A percentile compares a stretch with the other conserved stretches of the same genome.
phyloP scores from a whole-genome alignment of 2,797 vertebrate species.

The Acropternis orthonyx region DNA sequence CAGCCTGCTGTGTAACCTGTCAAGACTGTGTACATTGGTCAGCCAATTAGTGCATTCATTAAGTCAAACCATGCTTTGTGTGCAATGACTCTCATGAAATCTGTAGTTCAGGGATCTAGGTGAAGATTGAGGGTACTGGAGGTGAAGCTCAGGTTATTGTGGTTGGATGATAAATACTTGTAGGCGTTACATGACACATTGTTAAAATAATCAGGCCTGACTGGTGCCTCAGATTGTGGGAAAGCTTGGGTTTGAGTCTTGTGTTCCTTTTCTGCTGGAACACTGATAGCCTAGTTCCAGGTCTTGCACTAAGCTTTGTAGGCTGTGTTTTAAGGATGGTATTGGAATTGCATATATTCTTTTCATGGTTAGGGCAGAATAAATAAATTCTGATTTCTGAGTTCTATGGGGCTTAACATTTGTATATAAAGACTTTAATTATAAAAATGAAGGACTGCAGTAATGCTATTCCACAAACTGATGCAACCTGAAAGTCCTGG shows the following conservation, averaged over 20 bases:
- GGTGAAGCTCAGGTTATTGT: constrained; percentile 5
- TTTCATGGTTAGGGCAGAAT: not conserved
- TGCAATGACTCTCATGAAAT: not conserved
- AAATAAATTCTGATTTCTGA: not conserved
- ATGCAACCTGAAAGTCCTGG: not conserved
- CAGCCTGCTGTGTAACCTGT: not conserved
- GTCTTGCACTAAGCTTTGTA: not conserved
- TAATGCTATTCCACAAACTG: not conserved
- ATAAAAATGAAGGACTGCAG: not conserved
- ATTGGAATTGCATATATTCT: not conserved
- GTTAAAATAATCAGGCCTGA: not conserved
- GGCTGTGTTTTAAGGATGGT: not conserved
- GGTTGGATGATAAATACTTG: not conserved
- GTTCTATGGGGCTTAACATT: not conserved
- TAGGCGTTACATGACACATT: not conserved
- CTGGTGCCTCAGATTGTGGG: not conserved
- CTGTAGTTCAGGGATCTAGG: accelerated
- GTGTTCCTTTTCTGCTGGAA: not conserved
- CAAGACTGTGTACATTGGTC: not conserved
- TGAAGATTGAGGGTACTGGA: not conserved
- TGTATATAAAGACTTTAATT: not conserved
- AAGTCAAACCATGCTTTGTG: not conserved
- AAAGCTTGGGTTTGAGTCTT: not conserved
- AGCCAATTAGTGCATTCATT: not conserved
- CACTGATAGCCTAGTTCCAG: not conserved